A percentile compares a stretch with the other conserved stretches of the same genome.
Conservation (phyloP, 2,888 invertebrate species). For the Hartigia nigra region DNA sequence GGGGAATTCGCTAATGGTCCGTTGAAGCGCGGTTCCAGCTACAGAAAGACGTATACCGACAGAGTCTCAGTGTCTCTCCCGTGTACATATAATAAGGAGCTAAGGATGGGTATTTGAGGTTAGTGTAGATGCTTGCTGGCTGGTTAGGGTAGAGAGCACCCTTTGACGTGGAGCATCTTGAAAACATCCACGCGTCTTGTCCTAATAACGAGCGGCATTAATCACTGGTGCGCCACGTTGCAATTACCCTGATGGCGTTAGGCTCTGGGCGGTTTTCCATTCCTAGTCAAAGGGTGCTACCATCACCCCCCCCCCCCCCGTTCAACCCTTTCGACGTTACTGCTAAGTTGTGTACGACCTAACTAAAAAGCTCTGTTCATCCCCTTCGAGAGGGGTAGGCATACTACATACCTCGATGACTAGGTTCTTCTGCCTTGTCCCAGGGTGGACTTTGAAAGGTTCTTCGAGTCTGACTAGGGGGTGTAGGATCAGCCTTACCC, state of each 20-base stretch:
- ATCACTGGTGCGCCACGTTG: slow-evolving; percentile 52
- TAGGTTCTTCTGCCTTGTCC: neutral
- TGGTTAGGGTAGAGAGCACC: slow-evolving; percentile 24
- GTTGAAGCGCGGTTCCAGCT: neutral
- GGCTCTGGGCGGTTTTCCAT: slow-evolving; percentile 29
- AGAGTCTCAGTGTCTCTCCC: neutral
- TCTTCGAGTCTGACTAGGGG: neutral
- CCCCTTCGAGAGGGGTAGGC: neutral
- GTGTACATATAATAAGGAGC: neutral
- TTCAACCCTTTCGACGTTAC: neutral
- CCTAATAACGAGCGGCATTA: slow-evolving; percentile 57
- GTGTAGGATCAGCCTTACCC: neutral
- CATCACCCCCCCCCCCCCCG: too few relatives aligned
- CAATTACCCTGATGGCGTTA: slow-evolving; percentile 55
- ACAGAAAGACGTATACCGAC: neutral
- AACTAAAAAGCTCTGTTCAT: neutral
- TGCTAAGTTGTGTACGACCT: neutral
- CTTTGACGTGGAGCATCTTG: slow-evolving; percentile 47
- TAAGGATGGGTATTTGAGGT: neutral
- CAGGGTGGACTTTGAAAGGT: neutral
- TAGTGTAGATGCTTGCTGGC: neutral
- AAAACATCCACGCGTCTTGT: slow-evolving; percentile 47
- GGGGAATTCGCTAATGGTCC: slow-evolving; percentile 8
- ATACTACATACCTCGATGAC: neutral
- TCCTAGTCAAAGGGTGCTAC: slow-evolving; percentile 40